These are phyloP conservation scores for Gobio gobio DNA, from an alignment of 2,113 vertebrate species.

Conservation along the genomic window DNA sequence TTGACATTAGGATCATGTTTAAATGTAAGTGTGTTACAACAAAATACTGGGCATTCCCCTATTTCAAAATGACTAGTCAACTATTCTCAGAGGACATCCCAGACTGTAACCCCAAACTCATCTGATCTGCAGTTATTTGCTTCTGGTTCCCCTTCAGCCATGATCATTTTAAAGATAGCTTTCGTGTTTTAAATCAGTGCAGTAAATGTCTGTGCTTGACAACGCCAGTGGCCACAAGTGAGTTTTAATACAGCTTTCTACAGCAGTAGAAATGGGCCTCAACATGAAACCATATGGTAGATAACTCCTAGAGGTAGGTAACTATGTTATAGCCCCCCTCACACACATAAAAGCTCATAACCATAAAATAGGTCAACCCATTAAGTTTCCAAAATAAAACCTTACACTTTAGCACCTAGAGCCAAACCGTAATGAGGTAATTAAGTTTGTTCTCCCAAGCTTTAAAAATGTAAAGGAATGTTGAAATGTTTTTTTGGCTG, in stretches of 20 bases:
- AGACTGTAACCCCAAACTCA: conserved; percentile 6
- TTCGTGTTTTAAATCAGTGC: conserved; percentile 35
- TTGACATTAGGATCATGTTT: neutral
- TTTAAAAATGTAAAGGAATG: conserved; percentile 15
- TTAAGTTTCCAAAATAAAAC: conserved; percentile 15
- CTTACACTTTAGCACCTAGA: conserved; percentile 4
- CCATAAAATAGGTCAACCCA: conserved; percentile 4
- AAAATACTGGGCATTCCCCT: neutral
- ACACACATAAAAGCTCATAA: conserved; percentile 27
- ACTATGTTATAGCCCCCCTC: conserved; percentile 4
- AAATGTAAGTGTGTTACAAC: neutral
- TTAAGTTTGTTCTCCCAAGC: conserved; percentile 21
- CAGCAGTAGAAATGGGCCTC: conserved; percentile 33
- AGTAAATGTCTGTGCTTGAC: conserved; percentile 35
- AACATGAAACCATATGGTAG: conserved; percentile 29
- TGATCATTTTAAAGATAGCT: conserved; percentile 4
- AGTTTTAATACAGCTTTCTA: conserved; percentile 2
- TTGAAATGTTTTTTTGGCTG: neutral
- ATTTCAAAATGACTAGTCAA: neutral
- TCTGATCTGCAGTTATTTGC: neutral
- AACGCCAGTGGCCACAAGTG: conserved; percentile 24
- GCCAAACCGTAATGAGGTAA: conserved; percentile 17
- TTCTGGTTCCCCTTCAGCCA: neutral
- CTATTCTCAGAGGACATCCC: neutral
- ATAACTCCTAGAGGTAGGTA: conserved; percentile 13